phyloP scores from a whole-genome alignment of 2,113 vertebrate genomes.

The Axis porcinus region DNA sequence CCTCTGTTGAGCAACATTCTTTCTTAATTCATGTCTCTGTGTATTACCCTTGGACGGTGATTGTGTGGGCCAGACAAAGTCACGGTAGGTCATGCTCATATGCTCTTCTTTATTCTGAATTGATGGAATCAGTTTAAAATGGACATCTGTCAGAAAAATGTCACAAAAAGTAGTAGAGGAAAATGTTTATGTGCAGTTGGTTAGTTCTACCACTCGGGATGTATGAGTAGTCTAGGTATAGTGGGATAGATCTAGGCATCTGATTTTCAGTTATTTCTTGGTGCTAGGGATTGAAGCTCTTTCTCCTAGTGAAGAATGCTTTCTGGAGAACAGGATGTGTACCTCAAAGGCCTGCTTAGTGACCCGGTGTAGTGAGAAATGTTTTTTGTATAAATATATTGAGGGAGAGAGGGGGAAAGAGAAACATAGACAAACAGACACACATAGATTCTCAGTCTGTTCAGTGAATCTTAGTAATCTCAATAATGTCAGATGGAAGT shows the following conservation, averaged over 20 bases:
- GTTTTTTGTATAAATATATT: not conserved
- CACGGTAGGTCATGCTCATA: not conserved
- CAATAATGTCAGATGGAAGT: not conserved
- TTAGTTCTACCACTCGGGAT: not conserved
- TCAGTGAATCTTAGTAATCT: not conserved
- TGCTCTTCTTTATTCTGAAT: not conserved
- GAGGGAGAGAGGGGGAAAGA: not conserved
- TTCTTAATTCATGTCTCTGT: not conserved
- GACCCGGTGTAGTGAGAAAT: not conserved
- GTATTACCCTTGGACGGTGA: not conserved
- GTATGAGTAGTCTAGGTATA: not conserved
- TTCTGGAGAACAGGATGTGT: not conserved
- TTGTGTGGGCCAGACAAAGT: not conserved
- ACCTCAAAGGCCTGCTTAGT: not conserved
- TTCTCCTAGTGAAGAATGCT: not conserved
- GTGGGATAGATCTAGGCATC: rapidly evolving
- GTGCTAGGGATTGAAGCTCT: not conserved
- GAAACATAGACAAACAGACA: not conserved
- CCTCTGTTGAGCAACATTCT: not conserved
- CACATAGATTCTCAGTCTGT: not conserved
- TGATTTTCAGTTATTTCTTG: not conserved
- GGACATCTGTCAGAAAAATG: not conserved
- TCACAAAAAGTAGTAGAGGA: not conserved
- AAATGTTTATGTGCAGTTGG: not conserved
- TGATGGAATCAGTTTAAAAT: not conserved